Evolutionary conservation across 2,797 vertebrate genomes (phyloP), one percentile per base, ranked within the genome.

Genomic region (Coccyzus lansbergi): DNA sequence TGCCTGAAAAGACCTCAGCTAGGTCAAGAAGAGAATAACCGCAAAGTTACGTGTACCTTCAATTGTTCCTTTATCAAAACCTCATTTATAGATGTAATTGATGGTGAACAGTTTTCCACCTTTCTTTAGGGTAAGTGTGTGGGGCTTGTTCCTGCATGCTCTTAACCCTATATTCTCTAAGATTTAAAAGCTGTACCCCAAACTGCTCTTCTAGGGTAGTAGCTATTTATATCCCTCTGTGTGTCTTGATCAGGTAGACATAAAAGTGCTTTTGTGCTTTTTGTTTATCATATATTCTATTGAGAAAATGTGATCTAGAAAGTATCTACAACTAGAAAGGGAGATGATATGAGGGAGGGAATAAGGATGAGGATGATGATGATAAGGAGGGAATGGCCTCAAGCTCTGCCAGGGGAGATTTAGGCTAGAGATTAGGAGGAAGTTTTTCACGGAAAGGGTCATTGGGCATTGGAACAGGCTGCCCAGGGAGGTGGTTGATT

Each of bases 261-360:
- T 14, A 42, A 42, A 79, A 33, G 7, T 11, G 8, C 1, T 29
- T 59, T 55, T 33, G 7, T 52, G 12, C 4, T 22, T 19, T 52
- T 38, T n/a, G n/a, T 36, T 19, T 24, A 2, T 0, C 12, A 13
- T 46, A 7, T 49, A 70, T 62, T 60, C 3, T 48, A 6, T 52
- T 51, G 7, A 75, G 20, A 20, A 85, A 75, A 63, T 53, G 18
- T 18, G 86, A 28, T 26, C 8, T 60, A 12, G 26, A 34, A 21
- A 2, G 1, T 42, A 15, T 36, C 8, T 72, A 51, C 8, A 65
- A 20, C 7, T 65, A 69, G 49, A 33, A 22, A 65, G 88, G 74
- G 15, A 65, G 20, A 33, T 18, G 0, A 15, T n/a, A n/a, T n/a
- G n/a, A n/a, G n/a, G n/a, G n/a, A n/a, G n/a, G n/a, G n/a, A n/a